phyloP scores from a whole-genome alignment of 2,888 invertebrate species.

The Falcaria lacertinaria region DNA sequence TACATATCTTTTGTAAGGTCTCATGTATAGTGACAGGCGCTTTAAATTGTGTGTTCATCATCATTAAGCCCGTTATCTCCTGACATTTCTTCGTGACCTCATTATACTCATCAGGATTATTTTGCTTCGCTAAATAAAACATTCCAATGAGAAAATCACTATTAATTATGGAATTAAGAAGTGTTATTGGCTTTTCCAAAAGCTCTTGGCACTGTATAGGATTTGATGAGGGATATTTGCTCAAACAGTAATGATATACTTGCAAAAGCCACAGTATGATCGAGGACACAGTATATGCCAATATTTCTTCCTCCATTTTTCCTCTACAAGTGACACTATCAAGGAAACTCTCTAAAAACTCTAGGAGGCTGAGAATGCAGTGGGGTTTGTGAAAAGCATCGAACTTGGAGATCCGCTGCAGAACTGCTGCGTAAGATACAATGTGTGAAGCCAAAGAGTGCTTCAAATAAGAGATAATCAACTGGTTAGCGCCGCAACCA shows the following conservation, averaged over 20 bases:
- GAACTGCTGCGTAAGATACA: slow-evolving; percentile 93
- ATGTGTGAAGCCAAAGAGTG: slow-evolving; percentile 95
- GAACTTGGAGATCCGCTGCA: slow-evolving; percentile 93
- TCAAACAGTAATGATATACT: slow-evolving; percentile 81
- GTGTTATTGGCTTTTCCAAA: slow-evolving; percentile 83
- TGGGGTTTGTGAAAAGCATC: slow-evolving; percentile 92
- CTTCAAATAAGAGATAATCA: slow-evolving; percentile 94
- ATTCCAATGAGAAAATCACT: slow-evolving; percentile 89
- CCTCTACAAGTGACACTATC: slow-evolving; percentile 84
- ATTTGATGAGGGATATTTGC: slow-evolving; percentile 67
- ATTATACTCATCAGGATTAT: slow-evolving; percentile 84
- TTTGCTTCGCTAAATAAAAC: slow-evolving; percentile 90
- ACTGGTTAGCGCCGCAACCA: slow-evolving; percentile 94
- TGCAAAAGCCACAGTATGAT: slow-evolving; percentile 90
- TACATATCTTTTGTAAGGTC: slow-evolving; percentile 80
- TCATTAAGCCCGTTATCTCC: slow-evolving; percentile 82
- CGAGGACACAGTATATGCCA: slow-evolving; percentile 91
- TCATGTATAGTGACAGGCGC: slow-evolving; percentile 79
- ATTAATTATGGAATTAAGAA: slow-evolving; percentile 83
- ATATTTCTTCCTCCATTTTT: slow-evolving; percentile 91
- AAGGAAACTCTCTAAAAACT: slow-evolving; percentile 87
- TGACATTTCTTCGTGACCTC: slow-evolving; percentile 87
- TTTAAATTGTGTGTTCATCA: slow-evolving; percentile 79
- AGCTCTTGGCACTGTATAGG: slow-evolving; percentile 80
- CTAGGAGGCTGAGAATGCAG: slow-evolving; percentile 91